Evolutionary conservation across 2,797 vertebrate species (phyloP).

Genomic region (Pyrrhura leucotis): DNA sequence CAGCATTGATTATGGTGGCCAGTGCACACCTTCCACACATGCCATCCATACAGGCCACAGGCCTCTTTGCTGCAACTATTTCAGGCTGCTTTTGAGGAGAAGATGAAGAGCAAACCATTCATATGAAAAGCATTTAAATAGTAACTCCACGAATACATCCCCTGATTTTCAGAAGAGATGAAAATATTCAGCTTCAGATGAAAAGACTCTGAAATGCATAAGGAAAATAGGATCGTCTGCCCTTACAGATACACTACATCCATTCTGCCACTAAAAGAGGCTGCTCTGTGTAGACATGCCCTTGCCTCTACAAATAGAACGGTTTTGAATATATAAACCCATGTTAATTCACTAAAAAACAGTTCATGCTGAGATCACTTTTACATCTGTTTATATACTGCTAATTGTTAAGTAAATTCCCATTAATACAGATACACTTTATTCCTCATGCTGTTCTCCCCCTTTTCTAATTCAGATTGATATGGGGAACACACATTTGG

Average conservation of each 20-base stretch:
- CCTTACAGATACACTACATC: not conserved
- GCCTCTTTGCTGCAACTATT: not conserved
- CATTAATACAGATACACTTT: not conserved
- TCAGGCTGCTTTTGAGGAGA: not conserved
- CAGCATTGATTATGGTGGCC: not conserved
- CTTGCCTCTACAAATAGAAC: not conserved
- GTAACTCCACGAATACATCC: not conserved
- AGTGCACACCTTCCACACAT: not conserved
- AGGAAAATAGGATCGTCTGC: not conserved
- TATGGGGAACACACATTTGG: not conserved
- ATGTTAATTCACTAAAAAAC: rapidly evolving
- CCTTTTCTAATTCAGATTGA: not conserved
- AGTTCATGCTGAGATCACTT: not conserved
- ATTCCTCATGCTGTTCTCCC: not conserved
- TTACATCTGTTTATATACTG: not conserved
- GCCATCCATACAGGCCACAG: not conserved
- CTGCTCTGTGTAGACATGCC: not conserved
- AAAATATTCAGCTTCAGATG: not conserved
- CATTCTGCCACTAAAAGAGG: not conserved
- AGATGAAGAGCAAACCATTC: not conserved
- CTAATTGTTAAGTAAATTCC: not conserved
- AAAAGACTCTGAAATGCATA: not conserved
- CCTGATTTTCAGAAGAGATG: not conserved
- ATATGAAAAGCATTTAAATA: not conserved
- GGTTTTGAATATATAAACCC: not conserved